Evolutionary conservation across 2,797 vertebrate species (phyloP), one percentile per base, ranked within the genome.

Genomic region (Phoeniculus purpureus): DNA sequence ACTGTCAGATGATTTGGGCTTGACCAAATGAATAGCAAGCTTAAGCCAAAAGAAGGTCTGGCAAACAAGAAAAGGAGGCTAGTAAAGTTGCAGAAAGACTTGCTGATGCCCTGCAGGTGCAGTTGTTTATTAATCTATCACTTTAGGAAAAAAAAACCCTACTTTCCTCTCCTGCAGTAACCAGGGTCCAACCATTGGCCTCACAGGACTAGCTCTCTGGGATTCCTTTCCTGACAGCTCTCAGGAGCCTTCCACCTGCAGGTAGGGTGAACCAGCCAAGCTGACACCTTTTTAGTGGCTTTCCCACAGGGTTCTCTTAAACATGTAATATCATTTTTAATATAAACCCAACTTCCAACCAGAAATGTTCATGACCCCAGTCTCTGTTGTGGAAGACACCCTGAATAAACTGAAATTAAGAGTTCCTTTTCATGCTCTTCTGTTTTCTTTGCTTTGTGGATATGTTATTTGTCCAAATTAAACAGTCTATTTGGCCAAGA

Each of bases 381-480:
- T 68, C 40, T 22, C 22, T 61, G 26, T 25, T 61, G 47, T 77
- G 65, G 67, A 86, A 88, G 58, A 82, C 31, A 89, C 80, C 18
- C 9, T 2, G 1, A 88, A 91, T 40, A 84, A 75, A 77, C 62
- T 62, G 21, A 82, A 71, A 73, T 67, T 65, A 61, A 59, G 73
- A 75, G 16, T n/a, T 72, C 18, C 18, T 6, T 74, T 86, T 78
- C 52, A 47, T 8, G 9, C 25, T 72, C 10, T 48, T 87, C 40
- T 72, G 34, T 48, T 94, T 72, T 54, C 45, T 76, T 80, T 90
- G 60, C 19, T 87, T 87, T 89, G 47, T 72, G 65, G 23, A 32
- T 74, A 51, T n/a, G 64, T 92, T 95, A 27, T 89, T 92, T 90
- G 84, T 80, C 74, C 72, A 80, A 87, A 94, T 84, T 82, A 87